These are phyloP conservation scores for Periophthalmus modestus DNA, from an alignment of 2,113 vertebrate genomes.

Conservation along the genomic window DNA sequence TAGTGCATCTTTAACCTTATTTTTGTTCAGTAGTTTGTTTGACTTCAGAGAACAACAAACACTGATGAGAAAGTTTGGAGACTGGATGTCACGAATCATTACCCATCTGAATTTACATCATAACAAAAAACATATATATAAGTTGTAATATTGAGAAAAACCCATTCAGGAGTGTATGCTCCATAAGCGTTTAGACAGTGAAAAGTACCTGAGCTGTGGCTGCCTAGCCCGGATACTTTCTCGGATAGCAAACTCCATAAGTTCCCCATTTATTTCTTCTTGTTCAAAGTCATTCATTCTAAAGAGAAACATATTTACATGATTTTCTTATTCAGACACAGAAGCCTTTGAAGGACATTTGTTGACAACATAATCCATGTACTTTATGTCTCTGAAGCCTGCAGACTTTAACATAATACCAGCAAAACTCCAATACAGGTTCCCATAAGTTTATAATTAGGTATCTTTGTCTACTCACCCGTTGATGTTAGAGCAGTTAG, in stretches of 20 bases:
- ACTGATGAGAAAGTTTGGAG: no score
- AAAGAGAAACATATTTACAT: constrained; percentile 1
- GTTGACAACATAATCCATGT: neutral
- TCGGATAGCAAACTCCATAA: constrained; percentile 80
- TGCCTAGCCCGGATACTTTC: constrained; percentile 81
- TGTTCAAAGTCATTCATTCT: constrained; percentile 72
- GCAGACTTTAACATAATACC: neutral
- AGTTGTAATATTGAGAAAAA: no score
- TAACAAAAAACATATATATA: no score
- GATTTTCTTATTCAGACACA: neutral
- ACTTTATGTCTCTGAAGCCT: neutral
- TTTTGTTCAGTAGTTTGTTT: no score
- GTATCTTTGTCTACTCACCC: constrained; percentile 38
- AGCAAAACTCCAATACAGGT: neutral
- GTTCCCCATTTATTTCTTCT: constrained; percentile 77
- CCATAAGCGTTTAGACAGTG: neutral
- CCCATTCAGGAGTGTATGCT: neutral
- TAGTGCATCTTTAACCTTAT: no score
- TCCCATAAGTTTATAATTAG: neutral
- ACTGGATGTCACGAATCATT: no score
- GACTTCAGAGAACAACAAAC: no score
- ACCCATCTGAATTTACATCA: no score
- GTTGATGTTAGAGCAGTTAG: constrained; percentile 1
- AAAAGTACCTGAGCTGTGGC: constrained; percentile 72
- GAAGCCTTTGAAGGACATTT: neutral